Conservation (phyloP, 37 sponge, comb jelly and placozoan genomes). For the Mnemiopsis leidyi region DNA sequence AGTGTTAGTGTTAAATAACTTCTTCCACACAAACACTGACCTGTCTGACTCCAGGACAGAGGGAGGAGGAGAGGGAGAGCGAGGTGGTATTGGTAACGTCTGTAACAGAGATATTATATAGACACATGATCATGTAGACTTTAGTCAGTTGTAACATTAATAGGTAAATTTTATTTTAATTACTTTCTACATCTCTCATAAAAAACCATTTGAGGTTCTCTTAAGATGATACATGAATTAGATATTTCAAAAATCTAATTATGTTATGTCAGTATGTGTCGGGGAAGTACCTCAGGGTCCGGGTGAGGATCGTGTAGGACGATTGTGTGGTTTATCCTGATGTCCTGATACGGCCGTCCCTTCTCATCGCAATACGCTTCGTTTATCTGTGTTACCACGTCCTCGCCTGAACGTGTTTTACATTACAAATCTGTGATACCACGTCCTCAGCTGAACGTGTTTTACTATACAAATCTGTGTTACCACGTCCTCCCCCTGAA, state of each 20-base stretch:
- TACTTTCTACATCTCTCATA: background rate
- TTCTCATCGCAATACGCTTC: slow-evolving; percentile 87
- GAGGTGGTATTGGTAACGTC: background rate
- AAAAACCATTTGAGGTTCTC: background rate
- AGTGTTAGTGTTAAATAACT: too few relatives aligned
- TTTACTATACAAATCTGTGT: too few relatives aligned
- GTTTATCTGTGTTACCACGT: slow-evolving; percentile 81
- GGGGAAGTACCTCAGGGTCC: slow-evolving; percentile 78
- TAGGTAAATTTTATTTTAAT: background rate
- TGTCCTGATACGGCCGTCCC: slow-evolving; percentile 87
- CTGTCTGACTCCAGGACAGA: slow-evolving; percentile 3
- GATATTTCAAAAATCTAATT: too few relatives aligned
- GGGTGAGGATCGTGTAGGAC: slow-evolving; percentile 91
- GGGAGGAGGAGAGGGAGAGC: slow-evolving; percentile 38
- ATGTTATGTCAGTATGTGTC: too few relatives aligned
- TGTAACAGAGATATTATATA: background rate
- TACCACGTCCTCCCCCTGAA: too few relatives aligned
- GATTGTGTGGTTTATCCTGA: slow-evolving; percentile 91
- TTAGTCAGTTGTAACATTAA: background rate
- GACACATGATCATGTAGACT: too few relatives aligned
- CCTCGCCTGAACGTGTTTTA: slow-evolving; percentile 69
- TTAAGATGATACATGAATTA: too few relatives aligned
- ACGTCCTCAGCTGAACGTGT: slow-evolving; percentile 77
- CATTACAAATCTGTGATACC: slow-evolving; percentile 76
- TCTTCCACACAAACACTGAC: too few relatives aligned